A percentile compares a stretch with the other conserved stretches of the same genome.
Conservation (phyloP, 2,113 vertebrate species). For the Hyaena hyaena region DNA sequence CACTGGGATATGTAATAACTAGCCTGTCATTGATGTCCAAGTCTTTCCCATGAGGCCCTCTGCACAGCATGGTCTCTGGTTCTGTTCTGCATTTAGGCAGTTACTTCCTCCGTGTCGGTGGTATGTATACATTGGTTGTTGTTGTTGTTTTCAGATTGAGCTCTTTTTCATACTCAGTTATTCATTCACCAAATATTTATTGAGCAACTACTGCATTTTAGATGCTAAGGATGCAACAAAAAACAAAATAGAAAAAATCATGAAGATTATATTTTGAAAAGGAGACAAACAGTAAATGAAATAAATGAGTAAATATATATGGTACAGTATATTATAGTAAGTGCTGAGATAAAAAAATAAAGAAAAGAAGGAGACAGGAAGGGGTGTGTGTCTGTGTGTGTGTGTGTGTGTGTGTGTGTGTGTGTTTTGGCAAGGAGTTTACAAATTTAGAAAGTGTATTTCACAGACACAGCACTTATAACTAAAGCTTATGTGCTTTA, state of each 20-base stretch:
- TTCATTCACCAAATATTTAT: constrained; percentile 41
- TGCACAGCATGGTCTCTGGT: background rate
- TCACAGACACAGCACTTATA: background rate
- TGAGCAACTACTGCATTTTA: constrained; percentile 48
- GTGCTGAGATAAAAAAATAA: constrained; percentile 10
- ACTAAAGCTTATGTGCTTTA: background rate
- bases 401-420: background rate
- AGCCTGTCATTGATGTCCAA: no score
- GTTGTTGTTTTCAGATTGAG: background rate
- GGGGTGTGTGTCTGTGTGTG: background rate
- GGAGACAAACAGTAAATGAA: background rate
- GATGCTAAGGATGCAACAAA: background rate
- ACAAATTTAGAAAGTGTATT: background rate
- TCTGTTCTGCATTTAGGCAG: background rate
- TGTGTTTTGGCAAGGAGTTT: background rate
- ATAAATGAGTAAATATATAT: background rate
- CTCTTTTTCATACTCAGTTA: background rate
- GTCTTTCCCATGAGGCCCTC: background rate
- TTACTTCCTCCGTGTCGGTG: background rate
- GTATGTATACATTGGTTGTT: background rate
- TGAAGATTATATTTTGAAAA: constrained; percentile 2
- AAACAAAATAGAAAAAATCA: constrained; percentile 35
- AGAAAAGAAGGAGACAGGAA: background rate
- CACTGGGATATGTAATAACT: background rate
- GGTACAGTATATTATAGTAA: background rate